These are phyloP conservation scores for Oxycera nigricornis DNA, from an alignment of 2,888 invertebrate genomes.

Conservation along the genomic window DNA sequence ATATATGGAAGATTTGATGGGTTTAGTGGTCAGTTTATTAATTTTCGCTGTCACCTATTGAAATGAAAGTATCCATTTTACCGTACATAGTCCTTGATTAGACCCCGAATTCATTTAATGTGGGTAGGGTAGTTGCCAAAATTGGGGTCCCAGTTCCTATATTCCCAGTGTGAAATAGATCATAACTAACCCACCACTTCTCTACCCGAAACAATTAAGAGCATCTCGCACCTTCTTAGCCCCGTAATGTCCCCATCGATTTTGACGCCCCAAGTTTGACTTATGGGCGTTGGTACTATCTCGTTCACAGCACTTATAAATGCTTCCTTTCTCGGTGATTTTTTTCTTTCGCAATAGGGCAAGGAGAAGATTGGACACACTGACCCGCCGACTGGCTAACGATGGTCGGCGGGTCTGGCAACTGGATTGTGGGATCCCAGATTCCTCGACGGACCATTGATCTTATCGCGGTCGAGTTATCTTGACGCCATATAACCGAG, in stretches of 20 bases:
- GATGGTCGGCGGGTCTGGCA: neutral
- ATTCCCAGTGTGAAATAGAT: too few species aligned
- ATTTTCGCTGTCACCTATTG: too few species aligned
- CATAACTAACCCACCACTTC: neutral
- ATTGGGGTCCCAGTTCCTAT: too few species aligned
- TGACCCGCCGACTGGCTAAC: constrained; percentile 14
- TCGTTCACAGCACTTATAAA: neutral
- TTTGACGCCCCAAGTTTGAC: constrained; percentile 1
- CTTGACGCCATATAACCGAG: constrained; percentile 58
- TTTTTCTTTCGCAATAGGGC: neutral
- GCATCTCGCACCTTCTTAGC: constrained; percentile 22
- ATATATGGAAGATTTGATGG: too few species aligned
- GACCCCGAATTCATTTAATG: too few species aligned
- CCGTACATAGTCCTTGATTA: too few species aligned
- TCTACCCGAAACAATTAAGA: neutral
- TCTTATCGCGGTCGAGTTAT: constrained; percentile 57
- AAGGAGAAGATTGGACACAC: constrained; percentile 12
- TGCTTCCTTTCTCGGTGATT: neutral
- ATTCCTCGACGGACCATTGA: constrained; percentile 56
- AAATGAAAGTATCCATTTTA: too few species aligned
- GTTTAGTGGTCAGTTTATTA: too few species aligned
- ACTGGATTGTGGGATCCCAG: constrained; percentile 18
- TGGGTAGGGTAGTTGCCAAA: too few species aligned
- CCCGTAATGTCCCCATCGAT: neutral
- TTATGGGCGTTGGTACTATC: constrained; percentile 10